A percentile compares a stretch with the other conserved stretches of the same genome.
phyloP scores from a whole-genome alignment of 2,113 vertebrate genomes.

The Amazona guildingii region DNA sequence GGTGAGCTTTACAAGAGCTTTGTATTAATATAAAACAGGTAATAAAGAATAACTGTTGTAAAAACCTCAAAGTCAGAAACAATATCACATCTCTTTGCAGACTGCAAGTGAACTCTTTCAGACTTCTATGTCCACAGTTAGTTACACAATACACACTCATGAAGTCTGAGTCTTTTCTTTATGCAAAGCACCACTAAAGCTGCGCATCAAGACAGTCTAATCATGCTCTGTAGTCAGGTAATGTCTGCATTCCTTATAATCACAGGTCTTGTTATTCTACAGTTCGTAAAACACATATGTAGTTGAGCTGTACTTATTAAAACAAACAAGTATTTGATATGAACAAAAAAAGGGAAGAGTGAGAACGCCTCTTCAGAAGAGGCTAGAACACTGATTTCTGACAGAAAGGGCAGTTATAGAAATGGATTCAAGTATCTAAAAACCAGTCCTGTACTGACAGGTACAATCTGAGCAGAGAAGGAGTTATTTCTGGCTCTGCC shows the following conservation, averaged over 20 bases:
- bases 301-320: neutral
- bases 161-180: neutral
- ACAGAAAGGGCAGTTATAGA: neutral
- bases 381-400: neutral
- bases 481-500: neutral
- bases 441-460: rapidly evolving
- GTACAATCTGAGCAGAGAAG: neutral
- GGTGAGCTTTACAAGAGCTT: neutral
- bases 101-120: neutral
- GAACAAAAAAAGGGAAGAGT: neutral
- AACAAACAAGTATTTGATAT: neutral
- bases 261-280: neutral
- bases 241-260: neutral
- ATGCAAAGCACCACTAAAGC: neutral
- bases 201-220: neutral
- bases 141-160: neutral
- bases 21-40: neutral
- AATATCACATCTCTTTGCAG: neutral
- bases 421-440: neutral
- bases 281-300: neutral
- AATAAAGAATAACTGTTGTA: neutral
- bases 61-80: neutral
- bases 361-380: neutral
- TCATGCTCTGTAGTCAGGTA: neutral
- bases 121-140: neutral